Evolutionary conservation across 2,888 invertebrate genomes (phyloP).

Genomic region (Salticus scenicus): DNA sequence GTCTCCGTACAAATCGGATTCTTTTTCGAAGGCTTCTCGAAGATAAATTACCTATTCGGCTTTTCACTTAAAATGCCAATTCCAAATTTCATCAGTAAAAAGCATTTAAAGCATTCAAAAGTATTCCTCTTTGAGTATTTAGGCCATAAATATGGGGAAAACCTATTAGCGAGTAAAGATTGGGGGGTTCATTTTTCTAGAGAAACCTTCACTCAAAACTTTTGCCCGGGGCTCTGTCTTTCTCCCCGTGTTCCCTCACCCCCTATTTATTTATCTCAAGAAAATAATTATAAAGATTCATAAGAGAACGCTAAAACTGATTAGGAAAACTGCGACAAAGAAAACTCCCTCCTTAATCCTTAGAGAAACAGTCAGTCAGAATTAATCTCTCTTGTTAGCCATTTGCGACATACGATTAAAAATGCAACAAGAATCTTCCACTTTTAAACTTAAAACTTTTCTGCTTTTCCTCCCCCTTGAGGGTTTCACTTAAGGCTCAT

Average conservation of each 20-base stretch:
- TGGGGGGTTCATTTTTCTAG: constrained; percentile 21
- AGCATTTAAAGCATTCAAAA: constrained; percentile 6
- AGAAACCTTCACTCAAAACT: constrained; percentile 14
- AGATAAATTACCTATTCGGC: background rate
- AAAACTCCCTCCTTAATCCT: constrained; percentile 53
- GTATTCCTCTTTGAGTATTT: constrained; percentile 11
- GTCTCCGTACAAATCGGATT: background rate
- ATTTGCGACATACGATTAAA: constrained; percentile 68
- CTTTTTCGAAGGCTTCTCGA: background rate
- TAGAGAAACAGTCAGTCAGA: constrained; percentile 49
- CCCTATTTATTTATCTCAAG: constrained; percentile 15
- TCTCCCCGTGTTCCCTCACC: background rate
- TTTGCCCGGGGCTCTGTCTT: constrained; percentile 1
- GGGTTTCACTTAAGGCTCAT: constrained; percentile 66
- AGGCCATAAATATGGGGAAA: constrained; percentile 5
- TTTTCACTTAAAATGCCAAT: background rate
- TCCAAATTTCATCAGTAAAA: constrained; percentile 10
- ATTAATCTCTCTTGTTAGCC: constrained; percentile 68
- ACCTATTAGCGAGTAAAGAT: constrained; percentile 19
- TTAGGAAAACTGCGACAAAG: constrained; percentile 50
- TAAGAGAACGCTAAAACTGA: constrained; percentile 44
- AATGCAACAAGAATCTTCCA: constrained; percentile 62
- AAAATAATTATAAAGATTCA: constrained; percentile 63
- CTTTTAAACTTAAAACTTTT: constrained; percentile 67
- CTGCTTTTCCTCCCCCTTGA: constrained; percentile 31